Evolutionary conservation across 2,888 invertebrate genomes (phyloP), one percentile per base, ranked within the genome.

Genomic region (Eupsilia transversa): DNA sequence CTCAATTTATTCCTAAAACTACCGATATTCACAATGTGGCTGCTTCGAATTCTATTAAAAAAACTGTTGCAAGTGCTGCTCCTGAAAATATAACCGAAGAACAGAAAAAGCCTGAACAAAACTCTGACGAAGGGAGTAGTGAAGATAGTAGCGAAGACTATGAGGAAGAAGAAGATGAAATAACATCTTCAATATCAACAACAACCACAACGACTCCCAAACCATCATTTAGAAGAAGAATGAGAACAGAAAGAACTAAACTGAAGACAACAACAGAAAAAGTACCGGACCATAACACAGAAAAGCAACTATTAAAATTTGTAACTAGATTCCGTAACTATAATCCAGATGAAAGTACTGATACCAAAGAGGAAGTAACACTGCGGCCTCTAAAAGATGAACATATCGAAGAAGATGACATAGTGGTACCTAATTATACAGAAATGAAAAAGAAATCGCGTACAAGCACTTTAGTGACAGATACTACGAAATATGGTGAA

Each of bases 391-490:
- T 57, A 63, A 30, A 54, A 64, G 57, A 33, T 9, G 74, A 70
- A 66, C 77, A 83, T 56, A 38, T 72, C 0, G 73, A 83, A 56
- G 83, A 85, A 61, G 72, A 80, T 30, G 78, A 87, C 30, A 75
- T 68, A 10, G 41, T 54, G 3, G 65, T 84, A 61, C 94, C 95
- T 17, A 94, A 93, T 83, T 94, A 93, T 73, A 92, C 91, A 83
- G 96, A 94, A 88, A 96, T 95, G 88, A 94, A 95, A 86, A 96
- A 92, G 66, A 96, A 96, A 83, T 91, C 90, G 23, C 90, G 92
- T 12, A 93, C 94, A 85, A 96, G 94, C 41, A 96, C 96, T 5
- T 86, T 95, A 74, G 94, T 96, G 1, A 96, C 96, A 6, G 96
- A 96, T 69, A 93, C 95, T 41, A 92, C 95, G 80, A 92, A 90